These are phyloP conservation scores for Cremastobaeus sp. DNA, from an alignment of 2,888 invertebrate genomes.

Conservation along the genomic window DNA sequence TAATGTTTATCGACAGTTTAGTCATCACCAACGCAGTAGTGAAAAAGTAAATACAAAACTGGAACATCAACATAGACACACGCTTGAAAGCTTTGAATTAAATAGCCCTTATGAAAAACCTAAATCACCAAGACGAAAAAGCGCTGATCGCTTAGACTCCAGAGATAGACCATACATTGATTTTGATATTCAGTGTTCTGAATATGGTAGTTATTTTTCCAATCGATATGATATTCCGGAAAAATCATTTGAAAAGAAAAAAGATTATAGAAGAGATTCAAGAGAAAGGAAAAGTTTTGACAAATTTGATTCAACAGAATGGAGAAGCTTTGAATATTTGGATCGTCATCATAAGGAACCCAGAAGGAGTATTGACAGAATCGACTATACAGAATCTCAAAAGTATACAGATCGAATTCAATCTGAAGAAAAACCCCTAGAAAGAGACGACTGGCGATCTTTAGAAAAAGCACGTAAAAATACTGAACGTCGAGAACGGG, in stretches of 20 bases:
- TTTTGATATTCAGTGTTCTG: constrained; percentile 73
- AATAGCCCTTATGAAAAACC: constrained; percentile 65
- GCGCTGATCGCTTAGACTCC: constrained; percentile 71
- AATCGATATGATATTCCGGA: constrained; percentile 64
- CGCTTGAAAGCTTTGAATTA: constrained; percentile 71
- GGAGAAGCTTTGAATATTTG: constrained; percentile 67
- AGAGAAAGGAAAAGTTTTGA: constrained; percentile 67
- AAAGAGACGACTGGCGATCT: constrained; percentile 75
- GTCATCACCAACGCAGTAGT: constrained; percentile 66
- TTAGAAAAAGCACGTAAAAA: constrained; percentile 74
- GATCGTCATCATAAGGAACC: constrained; percentile 64
- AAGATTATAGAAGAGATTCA: constrained; percentile 65
- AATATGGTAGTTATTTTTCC: constrained; percentile 64
- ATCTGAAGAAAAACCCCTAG: constrained; percentile 71
- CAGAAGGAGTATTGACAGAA: constrained; percentile 62
- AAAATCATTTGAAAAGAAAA: constrained; percentile 63
- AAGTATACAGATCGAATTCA: constrained; percentile 59
- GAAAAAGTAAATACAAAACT: constrained; percentile 69
- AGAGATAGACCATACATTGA: constrained; percentile 70
- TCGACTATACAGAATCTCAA: constrained; percentile 63
- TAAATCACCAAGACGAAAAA: constrained; percentile 68
- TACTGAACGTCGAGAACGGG: constrained; percentile 72
- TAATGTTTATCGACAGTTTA: constrained; percentile 28
- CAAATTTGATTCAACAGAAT: constrained; percentile 64
- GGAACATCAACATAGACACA: constrained; percentile 72